Evolutionary conservation across 2,888 invertebrate genomes (phyloP).

Genomic region (Ophion slaviceki): DNA sequence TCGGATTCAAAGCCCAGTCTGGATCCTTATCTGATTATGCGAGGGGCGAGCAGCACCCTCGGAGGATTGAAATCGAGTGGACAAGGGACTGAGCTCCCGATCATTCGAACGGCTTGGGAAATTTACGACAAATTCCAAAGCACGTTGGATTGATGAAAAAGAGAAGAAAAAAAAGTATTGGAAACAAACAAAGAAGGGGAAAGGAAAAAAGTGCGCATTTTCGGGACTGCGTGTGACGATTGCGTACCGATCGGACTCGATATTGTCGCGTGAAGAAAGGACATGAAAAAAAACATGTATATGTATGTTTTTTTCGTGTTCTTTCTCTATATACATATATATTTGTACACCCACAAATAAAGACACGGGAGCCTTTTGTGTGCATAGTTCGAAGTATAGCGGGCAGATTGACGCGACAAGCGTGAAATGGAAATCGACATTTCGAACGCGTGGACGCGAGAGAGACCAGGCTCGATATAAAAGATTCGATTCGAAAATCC

Average conservation of each 20-base stretch:
- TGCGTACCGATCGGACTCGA: conserved; percentile 30
- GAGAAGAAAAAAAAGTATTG: neutral
- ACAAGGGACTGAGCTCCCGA: conserved; percentile 44
- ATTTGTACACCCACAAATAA: neutral
- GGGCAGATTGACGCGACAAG: conserved; percentile 40
- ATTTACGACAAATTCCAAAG: conserved; percentile 40
- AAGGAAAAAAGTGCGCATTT: conserved; percentile 11
- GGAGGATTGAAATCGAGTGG: conserved; percentile 76
- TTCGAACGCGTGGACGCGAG: conserved; percentile 37
- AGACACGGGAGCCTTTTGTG: conserved; percentile 25
- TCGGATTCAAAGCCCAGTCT: conserved; percentile 61
- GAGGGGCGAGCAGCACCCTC: conserved; percentile 65
- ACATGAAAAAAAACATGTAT: conserved; percentile 1
- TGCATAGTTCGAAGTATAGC: conserved; percentile 44
- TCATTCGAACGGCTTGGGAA: conserved; percentile 20
- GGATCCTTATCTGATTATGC: conserved; percentile 78
- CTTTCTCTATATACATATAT: neutral
- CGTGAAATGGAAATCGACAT: conserved; percentile 53
- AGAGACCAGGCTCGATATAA: conserved; percentile 39
- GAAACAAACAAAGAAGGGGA: neutral
- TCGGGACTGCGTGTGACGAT: conserved; percentile 13
- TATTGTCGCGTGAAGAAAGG: conserved; percentile 21
- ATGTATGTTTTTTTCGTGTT: neutral
- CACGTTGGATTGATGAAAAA: neutral
- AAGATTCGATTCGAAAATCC: conserved; percentile 43